Evolutionary conservation across 2,797 vertebrate genomes (phyloP).

Genomic region (Sphenodon punctatus): DNA sequence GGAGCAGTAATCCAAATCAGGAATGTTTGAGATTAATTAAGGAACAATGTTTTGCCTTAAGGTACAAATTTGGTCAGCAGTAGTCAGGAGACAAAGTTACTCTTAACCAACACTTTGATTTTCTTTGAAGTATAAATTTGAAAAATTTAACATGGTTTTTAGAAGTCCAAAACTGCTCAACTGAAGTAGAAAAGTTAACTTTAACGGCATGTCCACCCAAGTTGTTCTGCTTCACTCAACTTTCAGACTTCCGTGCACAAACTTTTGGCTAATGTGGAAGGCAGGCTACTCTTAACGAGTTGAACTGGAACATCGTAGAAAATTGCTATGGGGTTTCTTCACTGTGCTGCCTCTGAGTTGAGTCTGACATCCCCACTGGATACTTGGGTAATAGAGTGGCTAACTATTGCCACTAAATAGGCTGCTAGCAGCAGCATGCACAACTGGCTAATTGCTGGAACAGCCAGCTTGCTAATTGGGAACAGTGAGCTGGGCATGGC

Average conservation of each 20-base stretch:
- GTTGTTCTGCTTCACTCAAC: background rate
- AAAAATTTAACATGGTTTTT: conserved; percentile 22
- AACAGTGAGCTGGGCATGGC: too few relatives aligned
- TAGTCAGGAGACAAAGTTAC: background rate
- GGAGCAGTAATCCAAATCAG: background rate
- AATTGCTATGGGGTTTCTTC: background rate
- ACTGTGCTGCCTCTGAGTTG: background rate
- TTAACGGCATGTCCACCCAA: background rate
- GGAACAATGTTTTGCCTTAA: background rate
- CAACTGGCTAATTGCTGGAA: too few relatives aligned
- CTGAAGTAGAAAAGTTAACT: conserved; percentile 29
- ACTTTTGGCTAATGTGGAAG: background rate
- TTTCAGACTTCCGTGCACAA: background rate
- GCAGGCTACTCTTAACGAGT: background rate
- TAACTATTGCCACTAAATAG: too few relatives aligned
- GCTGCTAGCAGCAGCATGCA: too few relatives aligned
- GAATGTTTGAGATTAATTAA: background rate
- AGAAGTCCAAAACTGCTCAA: conserved; percentile 15
- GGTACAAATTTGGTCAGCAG: background rate
- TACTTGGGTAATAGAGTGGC: too few relatives aligned
- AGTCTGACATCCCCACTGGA: too few relatives aligned
- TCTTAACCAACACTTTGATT: background rate
- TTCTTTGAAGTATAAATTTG: conserved; percentile 14
- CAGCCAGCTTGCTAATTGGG: too few relatives aligned
- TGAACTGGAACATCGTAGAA: background rate